Base-by-base conservation (phyloP, 1,140 invertebrate species). In the Hylaeus volcanicus region DNA sequence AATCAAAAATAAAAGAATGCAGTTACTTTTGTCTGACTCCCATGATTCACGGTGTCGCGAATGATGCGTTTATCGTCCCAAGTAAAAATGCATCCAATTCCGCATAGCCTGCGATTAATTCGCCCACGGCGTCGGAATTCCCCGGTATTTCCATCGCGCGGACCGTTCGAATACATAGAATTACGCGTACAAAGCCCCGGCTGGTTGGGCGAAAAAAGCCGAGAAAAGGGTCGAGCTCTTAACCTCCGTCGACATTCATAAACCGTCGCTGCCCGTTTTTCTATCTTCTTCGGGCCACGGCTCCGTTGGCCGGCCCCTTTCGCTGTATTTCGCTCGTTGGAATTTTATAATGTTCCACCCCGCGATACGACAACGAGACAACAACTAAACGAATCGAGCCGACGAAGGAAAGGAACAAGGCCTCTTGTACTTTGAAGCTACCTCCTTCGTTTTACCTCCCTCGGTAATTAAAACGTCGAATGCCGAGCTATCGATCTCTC, bases 1-100 rank as follows among this genome's bases (percentile, higher is more conserved):
- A 26, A 26, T 26, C 26, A 26, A 26, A 26, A 26, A 26, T 26
- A 26, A 26, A 26, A 26, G 26, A 26, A 26, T 26, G 26, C 26
- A 26, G 26, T 26, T 26, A 26, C 26, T 26, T 26, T 26, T 26
- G 26, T 26, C 26, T 26, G 26, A 26, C 26, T 26, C 26, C 26
- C 26, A 26, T 26, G 26, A 78, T 78, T 78, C 66, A 78, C 72
- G 71, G 56, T 26, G 72, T 78, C 60, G 75, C 41, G 75, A 78
- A 63, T 72, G 68, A 37, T 39, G 64, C 5, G 48, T 60, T 48
- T 58, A 51, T 63, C 68, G 66, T 61, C 45, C 26, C 5, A 58
- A 63, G 53, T 53, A 78, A 63, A 78, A 78, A 78, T 78, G 26
- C 75, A 48, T 15, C 12, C 56, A 68, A 51, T 71, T 71, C 37